These are phyloP conservation scores for Hetaerina titia DNA, from an alignment of 2,888 invertebrate genomes.

Conservation along the genomic window DNA sequence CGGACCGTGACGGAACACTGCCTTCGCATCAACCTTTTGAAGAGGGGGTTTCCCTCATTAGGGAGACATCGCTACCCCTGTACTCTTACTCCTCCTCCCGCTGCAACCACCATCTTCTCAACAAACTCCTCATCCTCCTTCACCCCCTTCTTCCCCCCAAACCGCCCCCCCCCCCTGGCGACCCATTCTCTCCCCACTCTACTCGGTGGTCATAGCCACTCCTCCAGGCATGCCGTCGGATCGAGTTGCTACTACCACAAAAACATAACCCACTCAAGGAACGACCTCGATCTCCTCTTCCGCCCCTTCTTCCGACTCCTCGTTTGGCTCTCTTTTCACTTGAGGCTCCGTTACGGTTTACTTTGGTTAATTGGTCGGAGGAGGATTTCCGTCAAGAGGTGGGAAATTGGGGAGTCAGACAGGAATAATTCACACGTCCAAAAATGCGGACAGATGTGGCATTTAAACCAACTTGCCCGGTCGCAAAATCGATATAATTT, in stretches of 20 bases:
- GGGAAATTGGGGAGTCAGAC: neutral
- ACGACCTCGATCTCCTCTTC: neutral
- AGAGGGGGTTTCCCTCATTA: constrained; percentile 60
- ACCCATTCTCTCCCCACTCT: neutral
- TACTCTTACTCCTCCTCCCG: neutral
- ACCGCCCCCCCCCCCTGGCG: neutral
- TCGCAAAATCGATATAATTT: neutral
- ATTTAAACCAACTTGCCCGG: neutral
- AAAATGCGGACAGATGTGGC: neutral
- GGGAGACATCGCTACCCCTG: constrained; percentile 53
- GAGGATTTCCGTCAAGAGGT: constrained; percentile 7
- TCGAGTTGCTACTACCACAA: constrained; percentile 33
- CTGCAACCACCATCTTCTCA: neutral
- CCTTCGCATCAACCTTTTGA: constrained; percentile 57
- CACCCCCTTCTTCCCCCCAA: neutral
- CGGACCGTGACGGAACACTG: constrained; percentile 55
- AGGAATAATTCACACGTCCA: neutral
- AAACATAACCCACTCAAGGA: neutral
- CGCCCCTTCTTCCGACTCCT: neutral
- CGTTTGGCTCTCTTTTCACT: neutral
- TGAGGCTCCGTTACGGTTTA: constrained; percentile 40
- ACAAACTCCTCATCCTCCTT: neutral
- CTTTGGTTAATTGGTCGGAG: constrained; percentile 51
- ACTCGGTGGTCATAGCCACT: neutral
- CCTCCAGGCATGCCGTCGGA: constrained; percentile 21